Evolutionary conservation across 2,797 vertebrate genomes (phyloP), one percentile per base, ranked within the genome.

Genomic region (Lophius americanus): DNA sequence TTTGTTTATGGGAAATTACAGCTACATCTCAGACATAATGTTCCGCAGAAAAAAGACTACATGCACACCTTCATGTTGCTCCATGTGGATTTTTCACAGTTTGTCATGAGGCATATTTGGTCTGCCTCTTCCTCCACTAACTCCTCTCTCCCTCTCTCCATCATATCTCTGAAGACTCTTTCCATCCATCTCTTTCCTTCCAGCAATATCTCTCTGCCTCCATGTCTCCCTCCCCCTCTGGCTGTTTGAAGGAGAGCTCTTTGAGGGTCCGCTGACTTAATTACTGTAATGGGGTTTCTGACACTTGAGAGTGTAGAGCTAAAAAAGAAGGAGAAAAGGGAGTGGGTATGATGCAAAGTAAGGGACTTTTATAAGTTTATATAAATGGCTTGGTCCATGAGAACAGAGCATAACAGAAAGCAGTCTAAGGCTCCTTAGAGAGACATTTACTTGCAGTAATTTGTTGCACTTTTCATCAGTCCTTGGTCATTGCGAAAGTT

Each of bases 201-300:
- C 62, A 59, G 64, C 54, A 76, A 67, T 84, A 82, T 86, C 85
- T 77, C 82, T 77, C 68, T 50, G 58, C 58, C 57, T 78, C 75
- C 79, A 84, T 68, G 63, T 51, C 53, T 43, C 63, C 39, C 67
- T 13, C 66, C 43, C 37, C 53, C 57, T 37, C 51, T 6, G 42
- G 54, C 56, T 57, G 75, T 89, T 88, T 87, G 81, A 88, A 85
- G 82, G 78, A 75, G 78, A 84, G 75, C 82, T 85, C 85, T 89
- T 89, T 89, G 85, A 88, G 86, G 88, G 85, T 86, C 84, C 41
- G 11, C 81, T 73, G 81, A 88, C 86, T 92, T 92, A 89, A 92
- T 91, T 91, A 91, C 89, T 86, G 84, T 90, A 91, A 93, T 91
- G 85, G 88, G 82, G 81, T 88, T 92, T 87, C 59, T 90, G 89